phyloP scores from a whole-genome alignment of 2,113 vertebrate species.

The Nothoprocta perdicaria region DNA sequence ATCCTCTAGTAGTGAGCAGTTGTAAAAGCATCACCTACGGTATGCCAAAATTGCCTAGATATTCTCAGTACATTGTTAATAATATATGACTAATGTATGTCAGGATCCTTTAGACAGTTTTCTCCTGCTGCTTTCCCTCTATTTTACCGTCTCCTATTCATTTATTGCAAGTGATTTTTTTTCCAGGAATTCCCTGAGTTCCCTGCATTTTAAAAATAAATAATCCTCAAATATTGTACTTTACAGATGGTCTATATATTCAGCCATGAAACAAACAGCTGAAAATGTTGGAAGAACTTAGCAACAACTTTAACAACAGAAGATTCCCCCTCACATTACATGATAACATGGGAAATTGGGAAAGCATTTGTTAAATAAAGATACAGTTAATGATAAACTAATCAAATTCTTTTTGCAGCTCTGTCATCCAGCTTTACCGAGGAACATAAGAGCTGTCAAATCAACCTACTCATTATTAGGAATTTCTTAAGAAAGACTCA shows the following conservation, averaged over 20 bases:
- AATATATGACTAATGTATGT: background rate
- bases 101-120: background rate
- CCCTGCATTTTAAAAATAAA: background rate
- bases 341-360: constrained; percentile 13
- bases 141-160: background rate
- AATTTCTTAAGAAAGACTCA: constrained; percentile 42
- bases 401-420: constrained; percentile 52
- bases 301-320: background rate
- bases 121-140: background rate
- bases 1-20: background rate
- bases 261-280: background rate
- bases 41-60: background rate
- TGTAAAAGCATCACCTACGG: background rate
- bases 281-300: constrained; percentile 2
- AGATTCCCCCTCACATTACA: background rate
- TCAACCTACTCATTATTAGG: constrained; percentile 58
- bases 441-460: constrained; percentile 66
- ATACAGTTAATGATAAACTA: constrained; percentile 54
- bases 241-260: background rate
- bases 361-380: constrained; percentile 48
- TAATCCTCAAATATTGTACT: background rate
- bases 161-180: background rate
- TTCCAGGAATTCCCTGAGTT: background rate
- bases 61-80: background rate
- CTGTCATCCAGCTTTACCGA: constrained; percentile 49